These are phyloP conservation scores for Trichosurus vulpecula DNA, from an alignment of 2,797 vertebrate genomes.

Conservation along the genomic window DNA sequence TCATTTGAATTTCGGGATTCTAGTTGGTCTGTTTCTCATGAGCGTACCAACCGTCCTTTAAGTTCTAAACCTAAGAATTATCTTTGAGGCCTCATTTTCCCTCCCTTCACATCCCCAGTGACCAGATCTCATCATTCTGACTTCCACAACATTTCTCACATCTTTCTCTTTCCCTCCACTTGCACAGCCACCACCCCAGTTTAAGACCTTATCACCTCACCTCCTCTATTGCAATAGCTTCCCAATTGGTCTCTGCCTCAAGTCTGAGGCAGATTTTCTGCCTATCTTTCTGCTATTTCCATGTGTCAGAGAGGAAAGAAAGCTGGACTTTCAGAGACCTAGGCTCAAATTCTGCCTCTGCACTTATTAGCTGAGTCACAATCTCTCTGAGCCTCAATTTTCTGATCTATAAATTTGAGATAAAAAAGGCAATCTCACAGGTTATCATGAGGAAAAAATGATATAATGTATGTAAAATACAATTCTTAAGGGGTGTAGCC, in stretches of 20 bases:
- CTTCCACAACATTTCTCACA: background rate
- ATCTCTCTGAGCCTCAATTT: slow-evolving; percentile 26
- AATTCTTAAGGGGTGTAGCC: background rate
- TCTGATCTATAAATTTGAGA: slow-evolving; percentile 14
- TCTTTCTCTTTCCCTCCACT: background rate
- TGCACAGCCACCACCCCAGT: background rate
- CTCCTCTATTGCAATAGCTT: background rate
- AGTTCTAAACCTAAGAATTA: background rate
- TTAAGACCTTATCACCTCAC: background rate
- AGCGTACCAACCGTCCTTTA: background rate
- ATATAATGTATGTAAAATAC: slow-evolving; percentile 6
- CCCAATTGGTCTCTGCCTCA: background rate
- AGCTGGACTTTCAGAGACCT: background rate
- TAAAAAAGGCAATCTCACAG: background rate
- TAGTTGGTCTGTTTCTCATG: background rate
- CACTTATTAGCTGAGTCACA: background rate
- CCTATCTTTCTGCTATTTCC: background rate
- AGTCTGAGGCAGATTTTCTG: too few relatives aligned
- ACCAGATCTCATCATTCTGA: background rate
- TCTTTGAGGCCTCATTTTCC: background rate
- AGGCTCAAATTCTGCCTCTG: background rate
- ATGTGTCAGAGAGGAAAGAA: background rate
- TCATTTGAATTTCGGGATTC: background rate
- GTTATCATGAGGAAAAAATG: background rate
- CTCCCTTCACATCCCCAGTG: background rate